phyloP scores from a whole-genome alignment of 2,113 vertebrate genomes.

The Corythaixoides concolor region DNA sequence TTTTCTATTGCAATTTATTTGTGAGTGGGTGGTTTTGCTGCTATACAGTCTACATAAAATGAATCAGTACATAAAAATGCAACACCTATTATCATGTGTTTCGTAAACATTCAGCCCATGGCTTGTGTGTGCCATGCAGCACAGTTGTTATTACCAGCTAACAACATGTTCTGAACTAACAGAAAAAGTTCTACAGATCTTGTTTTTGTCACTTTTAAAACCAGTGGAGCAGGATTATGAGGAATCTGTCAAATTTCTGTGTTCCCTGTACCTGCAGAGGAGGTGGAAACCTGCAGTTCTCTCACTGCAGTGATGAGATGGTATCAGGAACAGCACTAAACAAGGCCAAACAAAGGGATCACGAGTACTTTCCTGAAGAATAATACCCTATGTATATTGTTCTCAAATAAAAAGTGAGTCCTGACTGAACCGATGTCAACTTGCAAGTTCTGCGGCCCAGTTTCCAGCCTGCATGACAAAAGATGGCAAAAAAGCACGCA shows the following conservation, averaged over 20 bases:
- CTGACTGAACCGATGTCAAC: neutral
- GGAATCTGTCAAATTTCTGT: neutral
- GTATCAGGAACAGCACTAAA: neutral
- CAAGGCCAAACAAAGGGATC: neutral
- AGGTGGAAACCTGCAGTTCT: neutral
- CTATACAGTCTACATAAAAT: neutral
- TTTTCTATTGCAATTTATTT: neutral
- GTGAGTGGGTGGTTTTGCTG: neutral
- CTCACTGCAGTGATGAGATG: neutral
- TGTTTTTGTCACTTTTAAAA: neutral
- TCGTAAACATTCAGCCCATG: slow-evolving; percentile 30
- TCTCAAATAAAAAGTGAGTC: neutral
- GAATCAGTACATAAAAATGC: slow-evolving; percentile 18
- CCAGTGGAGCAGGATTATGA: neutral
- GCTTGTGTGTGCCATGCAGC: neutral
- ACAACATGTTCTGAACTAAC: neutral
- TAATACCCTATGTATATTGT: neutral
- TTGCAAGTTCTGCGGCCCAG: neutral
- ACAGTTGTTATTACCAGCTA: neutral
- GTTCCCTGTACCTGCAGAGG: neutral
- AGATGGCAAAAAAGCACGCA: neutral
- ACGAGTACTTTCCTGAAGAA: neutral
- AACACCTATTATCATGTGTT: slow-evolving; percentile 41
- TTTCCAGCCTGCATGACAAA: neutral
- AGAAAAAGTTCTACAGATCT: neutral